A percentile compares a stretch with the other conserved stretches of the same genome.
Conservation (phyloP, 1,140 invertebrate genomes). For the Drosophila biarmipes region DNA sequence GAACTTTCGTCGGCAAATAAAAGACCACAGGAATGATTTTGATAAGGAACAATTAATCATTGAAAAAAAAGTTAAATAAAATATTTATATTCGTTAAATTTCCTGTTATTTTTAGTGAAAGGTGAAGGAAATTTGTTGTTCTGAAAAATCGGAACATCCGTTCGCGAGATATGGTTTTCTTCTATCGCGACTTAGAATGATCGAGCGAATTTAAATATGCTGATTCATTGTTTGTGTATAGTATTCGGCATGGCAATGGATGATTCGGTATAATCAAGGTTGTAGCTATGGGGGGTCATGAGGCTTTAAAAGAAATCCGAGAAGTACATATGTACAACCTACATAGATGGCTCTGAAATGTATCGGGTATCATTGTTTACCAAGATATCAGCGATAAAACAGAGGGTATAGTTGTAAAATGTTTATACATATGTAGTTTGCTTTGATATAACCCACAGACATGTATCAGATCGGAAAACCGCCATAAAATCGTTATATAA, state of each 20-base stretch:
- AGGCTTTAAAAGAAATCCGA: not conserved
- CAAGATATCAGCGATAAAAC: not conserved
- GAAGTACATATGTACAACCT: no score
- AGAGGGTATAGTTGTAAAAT: not conserved
- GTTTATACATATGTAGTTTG: not conserved
- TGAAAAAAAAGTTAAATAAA: slow-evolving; percentile 1
- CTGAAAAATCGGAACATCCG: slow-evolving; percentile 16
- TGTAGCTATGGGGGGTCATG: slow-evolving; percentile 27
- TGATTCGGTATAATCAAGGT: slow-evolving; percentile 7
- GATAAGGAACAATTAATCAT: slow-evolving; percentile 16
- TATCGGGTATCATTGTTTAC: not conserved
- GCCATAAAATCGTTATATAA: not conserved
- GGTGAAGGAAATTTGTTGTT: not conserved
- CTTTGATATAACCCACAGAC: not conserved
- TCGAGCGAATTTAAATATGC: slow-evolving; percentile 13
- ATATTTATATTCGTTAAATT: slow-evolving; percentile 1
- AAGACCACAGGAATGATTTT: not conserved
- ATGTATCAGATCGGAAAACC: no score
- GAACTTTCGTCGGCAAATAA: not conserved
- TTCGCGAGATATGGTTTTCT: slow-evolving; percentile 6
- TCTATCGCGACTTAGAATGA: slow-evolving; percentile 8
- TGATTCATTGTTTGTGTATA: slow-evolving; percentile 30
- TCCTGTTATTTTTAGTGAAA: not conserved
- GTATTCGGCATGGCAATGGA: slow-evolving; percentile 16
- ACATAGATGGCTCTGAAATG: not conserved